phyloP scores from a whole-genome alignment of 2,113 vertebrate species.

The Platichthys flesus region DNA sequence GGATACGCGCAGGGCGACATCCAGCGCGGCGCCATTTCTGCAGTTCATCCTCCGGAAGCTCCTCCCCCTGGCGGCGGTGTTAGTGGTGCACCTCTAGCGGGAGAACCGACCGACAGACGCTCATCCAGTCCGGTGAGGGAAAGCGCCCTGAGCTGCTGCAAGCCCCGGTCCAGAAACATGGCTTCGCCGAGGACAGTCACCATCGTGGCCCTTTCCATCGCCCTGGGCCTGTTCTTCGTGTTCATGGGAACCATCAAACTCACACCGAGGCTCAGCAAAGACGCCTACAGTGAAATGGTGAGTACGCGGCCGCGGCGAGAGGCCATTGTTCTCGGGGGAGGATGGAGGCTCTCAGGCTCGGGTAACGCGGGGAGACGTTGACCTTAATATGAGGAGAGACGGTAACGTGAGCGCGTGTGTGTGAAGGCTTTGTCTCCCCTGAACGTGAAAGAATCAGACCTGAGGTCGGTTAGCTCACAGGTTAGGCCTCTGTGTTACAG shows the following conservation, averaged over 20 bases:
- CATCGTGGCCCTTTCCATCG: slow-evolving; percentile 93
- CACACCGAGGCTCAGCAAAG: slow-evolving; percentile 95
- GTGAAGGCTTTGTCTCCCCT: neutral
- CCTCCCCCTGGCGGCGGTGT: slow-evolving; percentile 58
- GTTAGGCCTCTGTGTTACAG: neutral
- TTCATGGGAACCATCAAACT: slow-evolving; percentile 99
- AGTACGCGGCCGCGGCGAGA: slow-evolving; percentile 68
- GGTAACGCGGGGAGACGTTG: slow-evolving; percentile 40
- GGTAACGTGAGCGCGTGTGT: neutral
- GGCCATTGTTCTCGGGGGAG: slow-evolving; percentile 70
- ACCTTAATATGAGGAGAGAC: slow-evolving; percentile 54
- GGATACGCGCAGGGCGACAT: neutral
- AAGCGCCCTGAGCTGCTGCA: slow-evolving; percentile 26
- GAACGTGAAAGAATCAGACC: neutral
- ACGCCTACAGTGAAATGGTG: slow-evolving; percentile 98
- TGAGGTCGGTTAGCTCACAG: neutral
- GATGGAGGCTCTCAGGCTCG: slow-evolving; percentile 30
- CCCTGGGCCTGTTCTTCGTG: slow-evolving; percentile 95
- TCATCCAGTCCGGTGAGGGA: slow-evolving; percentile 44
- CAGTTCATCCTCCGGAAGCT: slow-evolving; percentile 44
- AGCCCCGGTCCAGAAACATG: slow-evolving; percentile 79
- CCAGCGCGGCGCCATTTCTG: neutral
- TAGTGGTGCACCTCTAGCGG: slow-evolving; percentile 48
- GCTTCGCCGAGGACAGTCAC: slow-evolving; percentile 94
- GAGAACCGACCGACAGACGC: slow-evolving; percentile 23